Evolutionary conservation across 1,140 invertebrate genomes (phyloP), one percentile per base, ranked within the genome.

Genomic region (Nephotettix cincticeps): DNA sequence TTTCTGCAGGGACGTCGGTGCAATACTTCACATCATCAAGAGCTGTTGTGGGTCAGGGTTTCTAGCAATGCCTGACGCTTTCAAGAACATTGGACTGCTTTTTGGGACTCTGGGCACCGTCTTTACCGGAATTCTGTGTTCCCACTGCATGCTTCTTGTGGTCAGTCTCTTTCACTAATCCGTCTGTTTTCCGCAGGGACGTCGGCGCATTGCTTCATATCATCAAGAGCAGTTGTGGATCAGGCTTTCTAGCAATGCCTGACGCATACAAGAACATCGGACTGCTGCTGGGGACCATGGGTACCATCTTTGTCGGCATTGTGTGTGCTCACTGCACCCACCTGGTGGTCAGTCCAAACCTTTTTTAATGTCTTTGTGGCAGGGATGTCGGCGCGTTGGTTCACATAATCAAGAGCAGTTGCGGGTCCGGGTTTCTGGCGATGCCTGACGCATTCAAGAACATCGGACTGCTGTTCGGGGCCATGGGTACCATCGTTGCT

Each of bases 401-500:
- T 74, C 85, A 86, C 75, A 71, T 86, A 2, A 51, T 86, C 29
- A 86, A 86, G 73, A 77, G 79, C 51, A 85, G 87, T 54, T 78
- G 88, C 25, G 87, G 87, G 0, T 86, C 82, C 1, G 88, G 87
- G 0, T 81, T 89, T 54, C 77, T 89, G 65, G 87, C 88, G 45
- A 83, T 89, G 76, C 85, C 87, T 25, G 76, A 82, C 51, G 86
- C 86, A 13, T 84, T 89, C 72, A 83, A 80, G 71, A 83, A 86
- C 77, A 82, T 85, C 61, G 88, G 88, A 68, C 77, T 88, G 11
- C 76, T 81, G 72, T 82, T 84, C 71, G 81, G 84, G 11, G 71
- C 82, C 3, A 51, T 83, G 2, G 82, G 80, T 21, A 79, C 83
- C 14, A 61, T 84, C 13, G 9, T 84, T 14, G 76, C 84, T 27